phyloP scores from a whole-genome alignment of 2,113 vertebrate genomes.

The Lanius ludovicianus region DNA sequence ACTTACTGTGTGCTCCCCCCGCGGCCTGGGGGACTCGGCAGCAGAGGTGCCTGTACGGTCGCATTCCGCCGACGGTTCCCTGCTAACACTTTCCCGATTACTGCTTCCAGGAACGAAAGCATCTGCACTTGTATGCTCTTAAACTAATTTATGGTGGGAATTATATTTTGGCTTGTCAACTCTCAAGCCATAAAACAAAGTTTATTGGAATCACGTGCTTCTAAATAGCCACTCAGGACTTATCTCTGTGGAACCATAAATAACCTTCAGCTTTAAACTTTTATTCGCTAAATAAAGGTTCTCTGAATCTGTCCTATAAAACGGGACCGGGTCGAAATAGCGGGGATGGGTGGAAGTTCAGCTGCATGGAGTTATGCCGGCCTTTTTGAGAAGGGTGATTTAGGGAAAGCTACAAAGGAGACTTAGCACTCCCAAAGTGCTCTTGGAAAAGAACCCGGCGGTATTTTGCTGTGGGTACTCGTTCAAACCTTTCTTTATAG shows the following conservation, averaged over 20 bases:
- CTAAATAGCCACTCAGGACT: constrained; percentile 95
- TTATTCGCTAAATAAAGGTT: constrained; percentile 85
- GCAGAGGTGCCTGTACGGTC: constrained; percentile 68
- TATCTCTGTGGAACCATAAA: constrained; percentile 93
- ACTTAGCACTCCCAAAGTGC: neutral
- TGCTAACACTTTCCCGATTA: constrained; percentile 82
- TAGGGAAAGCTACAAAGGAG: neutral
- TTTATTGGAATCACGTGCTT: constrained; percentile 99
- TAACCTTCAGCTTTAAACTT: constrained; percentile 96
- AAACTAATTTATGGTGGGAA: constrained; percentile 99
- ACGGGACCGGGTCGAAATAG: constrained; percentile 58
- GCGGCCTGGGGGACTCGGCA: constrained; percentile 60
- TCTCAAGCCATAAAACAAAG: constrained; percentile 99
- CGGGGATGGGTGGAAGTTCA: constrained; percentile 43
- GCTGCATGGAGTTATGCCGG: neutral
- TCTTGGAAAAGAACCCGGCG: neutral
- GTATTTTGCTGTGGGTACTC: neutral
- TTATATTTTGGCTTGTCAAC: constrained; percentile 99
- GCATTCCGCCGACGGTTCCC: constrained; percentile 68
- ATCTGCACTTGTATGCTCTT: constrained; percentile 96
- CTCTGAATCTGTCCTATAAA: constrained; percentile 68
- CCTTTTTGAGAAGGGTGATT: constrained; percentile 40
- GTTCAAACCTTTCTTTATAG: constrained; percentile 34
- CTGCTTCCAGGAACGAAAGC: constrained; percentile 87
- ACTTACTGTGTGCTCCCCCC: constrained; percentile 83